phyloP scores from a whole-genome alignment of 1,140 invertebrate genomes.

The Bombus ignitus region DNA sequence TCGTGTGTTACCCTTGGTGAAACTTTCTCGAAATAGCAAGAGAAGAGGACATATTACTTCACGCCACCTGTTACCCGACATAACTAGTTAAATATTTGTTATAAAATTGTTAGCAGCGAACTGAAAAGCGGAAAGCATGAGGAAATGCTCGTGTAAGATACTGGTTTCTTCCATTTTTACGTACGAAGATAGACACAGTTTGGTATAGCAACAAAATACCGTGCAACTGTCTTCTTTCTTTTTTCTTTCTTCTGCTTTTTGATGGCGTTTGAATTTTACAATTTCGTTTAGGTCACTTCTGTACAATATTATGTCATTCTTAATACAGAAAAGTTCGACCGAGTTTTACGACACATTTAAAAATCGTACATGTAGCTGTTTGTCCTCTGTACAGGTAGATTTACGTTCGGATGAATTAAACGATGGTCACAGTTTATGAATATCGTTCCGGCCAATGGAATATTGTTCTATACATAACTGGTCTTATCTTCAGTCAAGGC shows the following conservation, averaged over 20 bases:
- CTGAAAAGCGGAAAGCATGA: constrained; percentile 49
- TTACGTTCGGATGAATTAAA: constrained; percentile 32
- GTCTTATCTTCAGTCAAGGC: constrained; percentile 68
- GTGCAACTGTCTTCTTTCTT: not conserved
- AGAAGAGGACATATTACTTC: constrained; percentile 28
- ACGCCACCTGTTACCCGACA: constrained; percentile 10
- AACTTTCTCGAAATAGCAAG: not conserved
- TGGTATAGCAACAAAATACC: constrained; percentile 51
- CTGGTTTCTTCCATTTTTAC: constrained; percentile 11
- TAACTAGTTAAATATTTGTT: constrained; percentile 26
- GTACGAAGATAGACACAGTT: constrained; percentile 60
- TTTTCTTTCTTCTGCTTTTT: no score
- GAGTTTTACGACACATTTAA: constrained; percentile 19
- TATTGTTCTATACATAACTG: constrained; percentile 61
- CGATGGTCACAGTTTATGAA: not conserved
- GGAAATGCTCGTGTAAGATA: constrained; percentile 36
- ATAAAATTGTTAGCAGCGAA: constrained; percentile 50
- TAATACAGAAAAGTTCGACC: not conserved
- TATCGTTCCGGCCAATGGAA: not conserved
- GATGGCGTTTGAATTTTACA: not conserved
- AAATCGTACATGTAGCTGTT: not conserved
- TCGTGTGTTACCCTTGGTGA: not conserved
- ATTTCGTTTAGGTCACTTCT: not conserved
- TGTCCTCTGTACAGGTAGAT: constrained; percentile 20
- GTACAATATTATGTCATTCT: constrained; percentile 5